These are phyloP conservation scores for Bucorvus abyssinicus DNA, from an alignment of 2,797 vertebrate genomes.

Conservation along the genomic window DNA sequence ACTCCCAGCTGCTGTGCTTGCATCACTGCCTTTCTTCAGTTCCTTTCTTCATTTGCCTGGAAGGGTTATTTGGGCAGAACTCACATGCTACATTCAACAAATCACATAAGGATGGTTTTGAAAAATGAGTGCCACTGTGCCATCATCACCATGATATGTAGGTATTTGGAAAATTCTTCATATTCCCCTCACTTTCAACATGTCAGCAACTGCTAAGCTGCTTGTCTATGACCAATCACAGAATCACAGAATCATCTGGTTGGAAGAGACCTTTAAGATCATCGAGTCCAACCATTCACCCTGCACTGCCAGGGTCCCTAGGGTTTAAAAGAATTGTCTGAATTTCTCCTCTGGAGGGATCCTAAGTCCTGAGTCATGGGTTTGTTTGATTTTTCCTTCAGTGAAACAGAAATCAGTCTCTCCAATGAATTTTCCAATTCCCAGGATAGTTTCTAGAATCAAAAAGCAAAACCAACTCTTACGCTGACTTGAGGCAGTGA, in stretches of 20 bases:
- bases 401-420: not conserved
- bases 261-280: too few species aligned
- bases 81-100: not conserved
- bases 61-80: not conserved
- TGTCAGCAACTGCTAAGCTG: not conserved
- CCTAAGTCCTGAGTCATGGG: not conserved
- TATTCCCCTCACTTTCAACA: not conserved
- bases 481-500: not conserved
- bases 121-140: not conserved
- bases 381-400: not conserved
- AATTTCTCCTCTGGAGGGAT: constrained; percentile 62
- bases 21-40: not conserved
- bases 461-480: not conserved
- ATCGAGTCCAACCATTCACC: too few species aligned
- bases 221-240: not conserved
- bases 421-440: not conserved
- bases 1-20: not conserved
- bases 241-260: too few species aligned
- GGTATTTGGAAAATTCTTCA: not conserved
- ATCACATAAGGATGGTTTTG: not conserved
- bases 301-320: not conserved
- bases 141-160: not conserved
- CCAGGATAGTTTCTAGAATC: not conserved
- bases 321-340: constrained; percentile 5
- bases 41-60: not conserved